Conservation (phyloP, 2,797 vertebrate species). For the Kryptopterus vitreolus region DNA sequence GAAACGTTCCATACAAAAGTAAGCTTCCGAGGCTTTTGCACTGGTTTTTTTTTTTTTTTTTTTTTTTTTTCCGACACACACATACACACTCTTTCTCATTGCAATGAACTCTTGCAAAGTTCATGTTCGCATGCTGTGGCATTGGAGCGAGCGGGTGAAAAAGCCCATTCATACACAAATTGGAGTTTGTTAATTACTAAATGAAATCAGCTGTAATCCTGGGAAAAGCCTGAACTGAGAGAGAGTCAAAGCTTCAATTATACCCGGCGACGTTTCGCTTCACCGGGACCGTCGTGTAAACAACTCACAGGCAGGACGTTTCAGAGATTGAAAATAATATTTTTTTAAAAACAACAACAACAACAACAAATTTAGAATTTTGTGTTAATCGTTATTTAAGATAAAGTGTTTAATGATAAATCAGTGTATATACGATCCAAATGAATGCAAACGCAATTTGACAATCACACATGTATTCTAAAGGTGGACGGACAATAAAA, state of each 20-base stretch:
- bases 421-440: background rate
- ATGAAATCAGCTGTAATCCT: slow-evolving; percentile 42
- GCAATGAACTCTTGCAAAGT: slow-evolving; percentile 17
- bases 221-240: slow-evolving; percentile 25
- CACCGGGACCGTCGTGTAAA: background rate
- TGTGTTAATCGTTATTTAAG: background rate
- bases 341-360: background rate
- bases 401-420: background rate
- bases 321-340: no score
- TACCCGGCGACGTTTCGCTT: background rate
- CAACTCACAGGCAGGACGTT: background rate
- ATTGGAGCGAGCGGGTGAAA: slow-evolving; percentile 16
- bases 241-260: background rate
- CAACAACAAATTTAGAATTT: background rate
- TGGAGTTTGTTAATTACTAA: slow-evolving; percentile 40
- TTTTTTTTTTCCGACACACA: background rate
- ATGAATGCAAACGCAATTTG: background rate
- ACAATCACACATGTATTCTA: background rate
- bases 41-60: no score
- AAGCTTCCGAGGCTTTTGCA: background rate
- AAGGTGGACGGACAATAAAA: no score
- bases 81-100: background rate
- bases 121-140: slow-evolving; percentile 32
- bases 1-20: slow-evolving; percentile 1
- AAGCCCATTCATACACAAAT: slow-evolving; percentile 41